These are phyloP conservation scores for Sepiola atlantica DNA, from an alignment of 2,888 invertebrate species.

Conservation along the genomic window DNA sequence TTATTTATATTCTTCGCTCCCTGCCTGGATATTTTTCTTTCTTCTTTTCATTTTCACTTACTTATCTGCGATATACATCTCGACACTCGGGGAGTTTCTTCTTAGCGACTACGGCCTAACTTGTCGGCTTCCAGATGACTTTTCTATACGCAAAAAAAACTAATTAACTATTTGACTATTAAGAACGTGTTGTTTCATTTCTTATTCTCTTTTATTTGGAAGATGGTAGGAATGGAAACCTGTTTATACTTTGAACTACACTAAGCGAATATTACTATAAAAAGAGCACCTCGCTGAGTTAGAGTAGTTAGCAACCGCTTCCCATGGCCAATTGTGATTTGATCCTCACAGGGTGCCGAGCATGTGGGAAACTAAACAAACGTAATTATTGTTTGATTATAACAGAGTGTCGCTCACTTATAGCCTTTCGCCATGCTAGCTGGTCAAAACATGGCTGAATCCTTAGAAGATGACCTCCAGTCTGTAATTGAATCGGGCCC, in stretches of 20 bases:
- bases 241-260: not conserved
- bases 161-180: not conserved
- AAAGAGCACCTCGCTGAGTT: not conserved
- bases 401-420: too few species aligned
- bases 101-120: not conserved
- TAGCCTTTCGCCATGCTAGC: too few species aligned
- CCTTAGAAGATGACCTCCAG: too few species aligned
- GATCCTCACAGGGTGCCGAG: too few species aligned
- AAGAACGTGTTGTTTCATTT: not conserved
- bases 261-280: not conserved
- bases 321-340: not conserved
- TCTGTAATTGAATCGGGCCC: too few species aligned
- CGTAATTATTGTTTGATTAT: too few species aligned
- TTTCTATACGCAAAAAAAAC: not conserved
- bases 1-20: not conserved
- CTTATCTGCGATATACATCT: not conserved
- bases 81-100: not conserved
- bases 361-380: not conserved
- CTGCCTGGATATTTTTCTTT: not conserved
- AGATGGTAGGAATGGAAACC: too few species aligned
- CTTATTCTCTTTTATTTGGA: too few species aligned
- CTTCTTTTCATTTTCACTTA: not conserved
- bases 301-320: not conserved
- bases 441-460: too few species aligned
- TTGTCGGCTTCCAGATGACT: not conserved